These are phyloP conservation scores for Camelus dromedarius DNA, from an alignment of 2,113 vertebrate species.

Conservation along the genomic window DNA sequence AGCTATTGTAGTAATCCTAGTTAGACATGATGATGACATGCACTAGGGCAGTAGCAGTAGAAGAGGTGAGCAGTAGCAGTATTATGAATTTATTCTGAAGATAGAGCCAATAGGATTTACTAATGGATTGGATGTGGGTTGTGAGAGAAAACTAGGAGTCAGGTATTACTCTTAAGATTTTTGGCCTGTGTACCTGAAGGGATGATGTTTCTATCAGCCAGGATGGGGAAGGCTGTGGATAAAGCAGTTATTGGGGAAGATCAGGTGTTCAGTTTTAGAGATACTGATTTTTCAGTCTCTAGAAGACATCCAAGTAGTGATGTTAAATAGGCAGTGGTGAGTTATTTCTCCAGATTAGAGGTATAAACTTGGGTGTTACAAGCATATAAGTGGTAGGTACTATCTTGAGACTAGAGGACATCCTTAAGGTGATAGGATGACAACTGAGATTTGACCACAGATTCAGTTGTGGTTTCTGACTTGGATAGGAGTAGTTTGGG, in stretches of 20 bases:
- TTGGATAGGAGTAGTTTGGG: background rate
- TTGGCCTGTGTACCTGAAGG: background rate
- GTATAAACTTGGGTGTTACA: background rate
- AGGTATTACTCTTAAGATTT: background rate
- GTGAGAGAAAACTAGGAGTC: background rate
- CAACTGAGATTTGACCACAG: background rate
- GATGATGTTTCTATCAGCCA: background rate
- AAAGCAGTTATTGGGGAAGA: background rate
- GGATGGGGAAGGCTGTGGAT: background rate
- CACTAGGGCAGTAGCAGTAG: background rate
- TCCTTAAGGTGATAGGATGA: background rate
- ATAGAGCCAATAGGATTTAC: background rate
- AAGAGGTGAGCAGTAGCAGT: background rate
- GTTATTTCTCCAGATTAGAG: background rate
- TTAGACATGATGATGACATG: background rate
- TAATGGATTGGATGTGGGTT: background rate
- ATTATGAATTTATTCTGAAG: background rate
- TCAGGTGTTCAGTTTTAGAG: background rate
- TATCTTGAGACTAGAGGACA: background rate
- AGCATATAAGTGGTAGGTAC: background rate
- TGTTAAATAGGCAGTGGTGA: background rate
- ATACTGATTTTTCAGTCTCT: background rate
- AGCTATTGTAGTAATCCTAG: background rate
- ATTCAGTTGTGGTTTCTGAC: background rate
- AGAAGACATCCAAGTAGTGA: background rate